These are phyloP conservation scores for Staurois parvus DNA, from an alignment of 2,797 vertebrate genomes.

Conservation along the genomic window DNA sequence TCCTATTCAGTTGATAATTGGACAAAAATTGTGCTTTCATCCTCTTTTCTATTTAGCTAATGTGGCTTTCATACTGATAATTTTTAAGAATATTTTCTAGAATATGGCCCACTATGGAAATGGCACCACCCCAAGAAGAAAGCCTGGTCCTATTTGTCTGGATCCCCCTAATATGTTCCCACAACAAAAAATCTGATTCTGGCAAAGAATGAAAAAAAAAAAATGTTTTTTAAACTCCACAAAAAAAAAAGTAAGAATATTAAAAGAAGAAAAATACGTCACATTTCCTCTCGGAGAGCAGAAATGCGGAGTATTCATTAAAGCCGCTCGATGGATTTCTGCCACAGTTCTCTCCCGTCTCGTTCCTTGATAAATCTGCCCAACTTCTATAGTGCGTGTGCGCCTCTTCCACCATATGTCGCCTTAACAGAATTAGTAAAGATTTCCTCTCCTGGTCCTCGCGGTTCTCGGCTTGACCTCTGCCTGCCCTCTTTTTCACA, in stretches of 20 bases:
- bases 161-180: too few relatives aligned
- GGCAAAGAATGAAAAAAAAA: too few relatives aligned
- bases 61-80: too few relatives aligned
- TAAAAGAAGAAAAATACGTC: neutral
- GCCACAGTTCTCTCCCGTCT: conserved; percentile 14
- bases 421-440: conserved; percentile 54
- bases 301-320: conserved; percentile 39
- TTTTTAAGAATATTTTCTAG: too few relatives aligned
- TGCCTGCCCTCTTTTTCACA: conserved; percentile 27
- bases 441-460: conserved; percentile 49
- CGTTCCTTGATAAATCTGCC: conserved; percentile 47
- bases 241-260: neutral
- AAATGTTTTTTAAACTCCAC: too few relatives aligned
- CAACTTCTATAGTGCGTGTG: conserved; percentile 28
- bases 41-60: too few relatives aligned
- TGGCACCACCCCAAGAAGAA: too few relatives aligned
- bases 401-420: conserved; percentile 50
- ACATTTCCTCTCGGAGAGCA: neutral
- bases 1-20: too few relatives aligned
- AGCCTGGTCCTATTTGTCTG: too few relatives aligned
- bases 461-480: conserved; percentile 48
- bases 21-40: too few relatives aligned
- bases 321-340: conserved; percentile 33
- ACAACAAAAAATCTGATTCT: too few relatives aligned
- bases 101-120: too few relatives aligned